These are phyloP conservation scores for Laodelphax striatellus DNA, from an alignment of 1,140 invertebrate genomes.

Conservation along the genomic window DNA sequence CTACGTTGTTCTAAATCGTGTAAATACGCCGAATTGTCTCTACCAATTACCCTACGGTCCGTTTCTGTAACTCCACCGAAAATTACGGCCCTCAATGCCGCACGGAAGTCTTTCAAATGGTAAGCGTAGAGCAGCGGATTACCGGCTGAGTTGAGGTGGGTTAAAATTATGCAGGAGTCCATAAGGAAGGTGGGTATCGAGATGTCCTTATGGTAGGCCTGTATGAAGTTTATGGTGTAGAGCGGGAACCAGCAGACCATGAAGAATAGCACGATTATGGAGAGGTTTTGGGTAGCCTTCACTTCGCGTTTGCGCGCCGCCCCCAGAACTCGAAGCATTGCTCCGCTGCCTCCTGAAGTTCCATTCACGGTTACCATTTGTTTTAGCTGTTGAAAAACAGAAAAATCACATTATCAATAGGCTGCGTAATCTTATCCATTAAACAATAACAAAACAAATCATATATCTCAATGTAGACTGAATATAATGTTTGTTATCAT, in stretches of 20 bases:
- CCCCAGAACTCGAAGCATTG: slow-evolving; percentile 64
- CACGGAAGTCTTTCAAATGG: slow-evolving; percentile 73
- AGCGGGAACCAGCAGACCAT: slow-evolving; percentile 87
- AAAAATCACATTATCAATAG: too few relatives aligned
- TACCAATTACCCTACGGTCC: neutral
- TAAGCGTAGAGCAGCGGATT: slow-evolving; percentile 84
- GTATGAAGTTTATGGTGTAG: slow-evolving; percentile 81
- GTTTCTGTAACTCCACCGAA: slow-evolving; percentile 2
- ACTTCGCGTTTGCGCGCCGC: slow-evolving; percentile 75
- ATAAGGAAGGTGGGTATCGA: slow-evolving; percentile 54
- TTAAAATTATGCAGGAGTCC: slow-evolving; percentile 74
- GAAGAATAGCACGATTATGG: slow-evolving; percentile 83
- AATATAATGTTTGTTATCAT: too few relatives aligned
- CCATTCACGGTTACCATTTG: slow-evolving; percentile 45
- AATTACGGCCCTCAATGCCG: slow-evolving; percentile 38
- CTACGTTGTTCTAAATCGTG: neutral
- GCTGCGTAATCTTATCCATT: too few relatives aligned
- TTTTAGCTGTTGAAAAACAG: slow-evolving; percentile 32
- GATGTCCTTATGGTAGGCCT: slow-evolving; percentile 62
- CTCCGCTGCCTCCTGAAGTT: slow-evolving; percentile 33
- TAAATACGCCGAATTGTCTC: neutral
- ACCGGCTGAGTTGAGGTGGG: slow-evolving; percentile 77
- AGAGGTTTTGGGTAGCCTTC: slow-evolving; percentile 81
- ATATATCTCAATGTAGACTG: too few relatives aligned
- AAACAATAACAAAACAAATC: too few relatives aligned